These are phyloP conservation scores for Pleuronectes platessa DNA, from an alignment of 2,113 vertebrate genomes.

Conservation along the genomic window DNA sequence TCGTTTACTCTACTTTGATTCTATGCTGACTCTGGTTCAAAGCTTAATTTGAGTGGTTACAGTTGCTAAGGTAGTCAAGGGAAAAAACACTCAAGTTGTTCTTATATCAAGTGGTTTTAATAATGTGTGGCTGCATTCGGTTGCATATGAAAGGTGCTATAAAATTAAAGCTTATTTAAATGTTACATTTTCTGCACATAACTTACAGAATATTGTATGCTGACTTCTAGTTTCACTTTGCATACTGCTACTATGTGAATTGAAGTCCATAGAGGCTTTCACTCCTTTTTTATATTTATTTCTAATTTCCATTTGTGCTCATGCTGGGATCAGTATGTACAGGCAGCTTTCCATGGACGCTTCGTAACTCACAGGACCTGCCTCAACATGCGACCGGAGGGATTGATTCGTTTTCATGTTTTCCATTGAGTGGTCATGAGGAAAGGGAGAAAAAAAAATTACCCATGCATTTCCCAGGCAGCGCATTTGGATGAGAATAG, in stretches of 20 bases:
- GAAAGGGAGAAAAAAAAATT: slow-evolving; percentile 55
- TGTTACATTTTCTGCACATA: too few species aligned
- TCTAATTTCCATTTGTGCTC: slow-evolving; percentile 13
- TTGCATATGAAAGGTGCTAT: too few species aligned
- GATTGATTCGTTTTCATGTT: slow-evolving; percentile 77
- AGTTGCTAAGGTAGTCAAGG: too few species aligned
- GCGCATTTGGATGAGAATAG: slow-evolving; percentile 61
- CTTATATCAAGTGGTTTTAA: too few species aligned
- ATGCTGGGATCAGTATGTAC: slow-evolving; percentile 51
- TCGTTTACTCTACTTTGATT: too few species aligned
- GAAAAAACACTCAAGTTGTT: too few species aligned
- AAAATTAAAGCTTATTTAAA: too few species aligned
- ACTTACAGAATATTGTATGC: background rate
- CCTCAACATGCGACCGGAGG: slow-evolving; percentile 40
- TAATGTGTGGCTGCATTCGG: too few species aligned
- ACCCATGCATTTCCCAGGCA: slow-evolving; percentile 63
- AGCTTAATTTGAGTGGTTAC: too few species aligned
- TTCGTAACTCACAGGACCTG: slow-evolving; percentile 59
- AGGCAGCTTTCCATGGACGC: slow-evolving; percentile 48
- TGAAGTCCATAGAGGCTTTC: background rate
- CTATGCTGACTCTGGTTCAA: too few species aligned
- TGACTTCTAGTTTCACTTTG: background rate
- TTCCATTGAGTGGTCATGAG: slow-evolving; percentile 46
- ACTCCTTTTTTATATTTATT: background rate
- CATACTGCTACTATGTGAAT: background rate